Evolutionary conservation across 1,140 invertebrate genomes (phyloP).

Genomic region (Lepidotrigona ventralis): DNA sequence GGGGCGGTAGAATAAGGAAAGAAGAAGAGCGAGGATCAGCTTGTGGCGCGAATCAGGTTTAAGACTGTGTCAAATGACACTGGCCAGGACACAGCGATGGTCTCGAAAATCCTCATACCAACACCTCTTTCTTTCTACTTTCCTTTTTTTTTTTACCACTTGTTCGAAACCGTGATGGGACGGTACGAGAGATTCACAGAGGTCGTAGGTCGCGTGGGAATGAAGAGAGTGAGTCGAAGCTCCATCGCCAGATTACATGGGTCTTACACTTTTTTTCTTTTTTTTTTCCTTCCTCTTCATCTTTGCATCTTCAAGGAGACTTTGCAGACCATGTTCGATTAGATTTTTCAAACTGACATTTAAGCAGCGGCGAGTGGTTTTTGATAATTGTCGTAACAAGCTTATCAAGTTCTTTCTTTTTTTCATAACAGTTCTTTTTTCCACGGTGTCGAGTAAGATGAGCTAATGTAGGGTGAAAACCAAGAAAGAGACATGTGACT

Average conservation of each 20-base stretch:
- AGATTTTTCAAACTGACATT: too few relatives aligned
- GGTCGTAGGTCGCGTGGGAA: slow-evolving; percentile 74
- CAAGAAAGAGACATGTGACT: slow-evolving; percentile 38
- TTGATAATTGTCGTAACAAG: too few relatives aligned
- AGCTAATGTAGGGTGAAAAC: not conserved
- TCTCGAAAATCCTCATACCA: slow-evolving; percentile 47
- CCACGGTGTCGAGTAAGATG: not conserved
- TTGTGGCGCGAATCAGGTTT: slow-evolving; percentile 76
- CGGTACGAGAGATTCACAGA: slow-evolving; percentile 37
- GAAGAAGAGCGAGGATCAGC: slow-evolving; percentile 61
- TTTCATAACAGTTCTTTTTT: not conserved
- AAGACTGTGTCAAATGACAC: slow-evolving; percentile 78
- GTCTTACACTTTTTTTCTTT: slow-evolving; percentile 52
- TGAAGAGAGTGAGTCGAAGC: slow-evolving; percentile 67
- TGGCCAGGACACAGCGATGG: slow-evolving; percentile 46
- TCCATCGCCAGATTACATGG: slow-evolving; percentile 71
- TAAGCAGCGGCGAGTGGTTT: too few relatives aligned
- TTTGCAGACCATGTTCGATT: not conserved
- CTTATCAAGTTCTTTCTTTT: not conserved
- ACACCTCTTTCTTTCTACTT: not conserved
- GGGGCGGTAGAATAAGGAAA: slow-evolving; percentile 12
- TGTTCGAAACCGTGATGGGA: slow-evolving; percentile 35
- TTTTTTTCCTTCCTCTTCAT: not conserved
- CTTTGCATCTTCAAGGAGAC: not conserved
- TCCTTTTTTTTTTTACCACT: slow-evolving; percentile 22